Percentiles rank a stretch among this genome's conserved stretches.
Evolutionary conservation across 1,140 invertebrate species (phyloP).

Genomic region (Eumaeus atala): DNA sequence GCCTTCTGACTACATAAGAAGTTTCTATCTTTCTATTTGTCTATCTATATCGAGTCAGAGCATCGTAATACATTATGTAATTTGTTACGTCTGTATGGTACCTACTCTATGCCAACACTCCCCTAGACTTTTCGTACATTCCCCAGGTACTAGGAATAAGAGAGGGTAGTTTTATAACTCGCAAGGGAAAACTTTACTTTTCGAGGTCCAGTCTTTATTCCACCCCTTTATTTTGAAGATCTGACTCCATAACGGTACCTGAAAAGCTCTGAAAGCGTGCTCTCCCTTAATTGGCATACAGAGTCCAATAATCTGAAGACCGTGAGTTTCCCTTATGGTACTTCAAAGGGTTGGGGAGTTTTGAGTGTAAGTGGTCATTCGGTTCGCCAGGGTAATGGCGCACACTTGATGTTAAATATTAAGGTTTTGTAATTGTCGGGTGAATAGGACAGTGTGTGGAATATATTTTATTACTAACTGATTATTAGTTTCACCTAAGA

Average conservation of each 20-base stretch:
- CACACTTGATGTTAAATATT: background rate
- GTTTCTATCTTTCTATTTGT: no score
- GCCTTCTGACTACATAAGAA: no score
- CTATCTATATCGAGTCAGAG: no score
- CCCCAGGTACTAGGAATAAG: slow-evolving; percentile 42
- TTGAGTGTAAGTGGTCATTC: background rate
- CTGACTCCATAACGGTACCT: slow-evolving; percentile 32
- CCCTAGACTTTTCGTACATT: slow-evolving; percentile 38
- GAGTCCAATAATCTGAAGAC: slow-evolving; percentile 5
- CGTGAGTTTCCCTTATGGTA: background rate
- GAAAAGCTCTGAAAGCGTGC: slow-evolving; percentile 32
- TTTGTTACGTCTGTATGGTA: slow-evolving; percentile 1
- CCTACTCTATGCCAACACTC: slow-evolving; percentile 37
- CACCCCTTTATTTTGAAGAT: slow-evolving; percentile 41
- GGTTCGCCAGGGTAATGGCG: background rate
- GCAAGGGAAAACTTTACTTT: slow-evolving; percentile 57
- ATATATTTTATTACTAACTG: no score
- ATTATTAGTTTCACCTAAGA: no score
- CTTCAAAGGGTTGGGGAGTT: slow-evolving; percentile 8
- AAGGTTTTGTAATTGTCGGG: no score
- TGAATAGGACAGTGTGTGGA: no score
- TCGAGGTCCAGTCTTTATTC: slow-evolving; percentile 33
- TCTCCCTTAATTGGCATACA: slow-evolving; percentile 12
- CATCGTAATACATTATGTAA: no score
- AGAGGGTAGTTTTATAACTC: slow-evolving; percentile 61